Evolutionary conservation across 2,797 vertebrate genomes (phyloP), one percentile per base, ranked within the genome.

Genomic region (Spea hammondii): DNA sequence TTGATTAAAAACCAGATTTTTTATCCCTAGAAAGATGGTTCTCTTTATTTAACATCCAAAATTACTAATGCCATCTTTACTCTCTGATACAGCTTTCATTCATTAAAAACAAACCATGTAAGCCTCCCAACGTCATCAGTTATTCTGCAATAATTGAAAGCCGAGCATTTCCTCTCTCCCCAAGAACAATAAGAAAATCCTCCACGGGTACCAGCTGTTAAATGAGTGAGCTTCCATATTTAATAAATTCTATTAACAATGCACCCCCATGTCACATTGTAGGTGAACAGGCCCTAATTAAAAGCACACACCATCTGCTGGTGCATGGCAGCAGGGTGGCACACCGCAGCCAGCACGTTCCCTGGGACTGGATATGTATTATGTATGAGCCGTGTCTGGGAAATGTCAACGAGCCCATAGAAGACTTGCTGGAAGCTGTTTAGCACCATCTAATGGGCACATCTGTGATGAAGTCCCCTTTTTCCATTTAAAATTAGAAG

Each of bases 251-350:
- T 87, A 79, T 87, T 89, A 86, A 84, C 83, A 85, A 86, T 85
- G 76, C 82, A 74, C 80, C 13, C 82, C 84, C 45, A 83, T 86
- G 88, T 89, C 83, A 79, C 83, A 84, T 86, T 84, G 76, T 64
- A 85, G 84, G 86, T 85, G 84, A 89, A 79, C 86, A 73, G 85
- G 60, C 80, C 83, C 84, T 86, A 83, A 86, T 89, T 88, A 89
- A 87, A 84, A 80, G 85, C 84, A 59, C 0, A 0, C 83, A 84
- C 86, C 80, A 83, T 88, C 88, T 91, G 85, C 84, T 32, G 0
- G 74, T 70, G 82, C 69, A 77, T 7, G 6, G 83, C 84, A 78
- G 86, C 87, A 83, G 88, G 85, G 85, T 86, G 83, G 84, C 85
- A 84, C 86, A 86, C 86, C 86, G 71, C 77, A 83, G 0, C 84